These are phyloP conservation scores for Argyrosomus regius DNA, from an alignment of 2,797 vertebrate species.

Conservation along the genomic window DNA sequence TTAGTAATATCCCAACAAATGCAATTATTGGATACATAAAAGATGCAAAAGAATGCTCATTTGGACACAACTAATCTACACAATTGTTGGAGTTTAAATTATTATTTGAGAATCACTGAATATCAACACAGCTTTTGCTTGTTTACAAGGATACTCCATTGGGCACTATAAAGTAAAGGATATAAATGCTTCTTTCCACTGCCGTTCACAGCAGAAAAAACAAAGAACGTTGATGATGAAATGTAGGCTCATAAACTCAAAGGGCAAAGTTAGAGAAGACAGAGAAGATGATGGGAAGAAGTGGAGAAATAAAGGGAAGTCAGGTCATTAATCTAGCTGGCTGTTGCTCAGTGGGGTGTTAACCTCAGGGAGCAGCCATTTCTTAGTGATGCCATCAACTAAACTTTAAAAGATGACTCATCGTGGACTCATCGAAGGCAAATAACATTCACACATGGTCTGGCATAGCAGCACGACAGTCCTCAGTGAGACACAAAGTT, in stretches of 20 bases:
- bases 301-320: slow-evolving; percentile 21
- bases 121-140: not conserved
- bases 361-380: slow-evolving; percentile 45
- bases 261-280: slow-evolving; percentile 20
- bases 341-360: slow-evolving; percentile 52
- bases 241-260: slow-evolving; percentile 37
- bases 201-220: not conserved
- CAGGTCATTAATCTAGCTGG: slow-evolving; percentile 55
- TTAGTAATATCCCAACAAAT: slow-evolving; percentile 9
- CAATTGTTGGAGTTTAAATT: too few species aligned
- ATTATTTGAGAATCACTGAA: not conserved
- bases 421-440: slow-evolving; percentile 58
- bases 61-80: not conserved
- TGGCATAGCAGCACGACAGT: slow-evolving; percentile 58
- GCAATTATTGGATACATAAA: not conserved
- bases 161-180: not conserved
- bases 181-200: not conserved
- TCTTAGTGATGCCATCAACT: slow-evolving; percentile 50
- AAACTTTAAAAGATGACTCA: slow-evolving; percentile 70
- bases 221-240: slow-evolving; percentile 3
- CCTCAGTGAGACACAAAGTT: slow-evolving; percentile 68
- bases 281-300: slow-evolving; percentile 32
- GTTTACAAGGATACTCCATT: slow-evolving; percentile 7
- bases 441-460: slow-evolving; percentile 69
- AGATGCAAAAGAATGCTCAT: not conserved